Conservation (phyloP, 2,113 vertebrate species). For the Colaptes auratus region DNA sequence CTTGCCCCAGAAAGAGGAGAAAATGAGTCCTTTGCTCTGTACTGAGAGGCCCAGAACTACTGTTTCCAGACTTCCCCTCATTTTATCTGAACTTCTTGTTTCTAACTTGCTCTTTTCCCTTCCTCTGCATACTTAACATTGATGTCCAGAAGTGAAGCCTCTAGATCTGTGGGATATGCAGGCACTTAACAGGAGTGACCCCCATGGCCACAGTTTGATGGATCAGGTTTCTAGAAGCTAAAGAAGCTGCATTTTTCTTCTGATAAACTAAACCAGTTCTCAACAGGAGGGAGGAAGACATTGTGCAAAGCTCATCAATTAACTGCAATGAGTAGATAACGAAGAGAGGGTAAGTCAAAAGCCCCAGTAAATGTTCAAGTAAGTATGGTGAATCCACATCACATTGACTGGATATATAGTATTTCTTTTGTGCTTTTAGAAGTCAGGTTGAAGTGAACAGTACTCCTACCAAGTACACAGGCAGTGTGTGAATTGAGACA, state of each 20-base stretch:
- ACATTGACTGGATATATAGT: not conserved
- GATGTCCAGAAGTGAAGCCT: not conserved
- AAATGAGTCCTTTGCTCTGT: not conserved
- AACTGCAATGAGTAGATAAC: not conserved
- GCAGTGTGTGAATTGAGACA: not conserved
- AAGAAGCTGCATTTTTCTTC: not conserved
- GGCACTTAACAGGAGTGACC: not conserved
- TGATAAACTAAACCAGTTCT: not conserved
- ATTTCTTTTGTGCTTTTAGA: not conserved
- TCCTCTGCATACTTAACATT: not conserved
- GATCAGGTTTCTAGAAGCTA: not conserved
- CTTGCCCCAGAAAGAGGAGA: not conserved
- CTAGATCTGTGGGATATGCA: not conserved
- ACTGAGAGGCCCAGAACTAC: not conserved
- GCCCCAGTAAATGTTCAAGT: not conserved
- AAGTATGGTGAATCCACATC: not conserved
- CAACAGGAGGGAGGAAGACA: not conserved
- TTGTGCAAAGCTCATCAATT: not conserved
- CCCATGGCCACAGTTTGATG: rapidly evolving
- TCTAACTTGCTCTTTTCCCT: not conserved
- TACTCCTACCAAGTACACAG: not conserved
- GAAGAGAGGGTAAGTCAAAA: not conserved
- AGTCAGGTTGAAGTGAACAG: not conserved
- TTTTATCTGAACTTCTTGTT: not conserved
- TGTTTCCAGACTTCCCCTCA: not conserved